Conservation (phyloP, 2,888 invertebrate species). For the Scaptomyza cyrtandrae region DNA sequence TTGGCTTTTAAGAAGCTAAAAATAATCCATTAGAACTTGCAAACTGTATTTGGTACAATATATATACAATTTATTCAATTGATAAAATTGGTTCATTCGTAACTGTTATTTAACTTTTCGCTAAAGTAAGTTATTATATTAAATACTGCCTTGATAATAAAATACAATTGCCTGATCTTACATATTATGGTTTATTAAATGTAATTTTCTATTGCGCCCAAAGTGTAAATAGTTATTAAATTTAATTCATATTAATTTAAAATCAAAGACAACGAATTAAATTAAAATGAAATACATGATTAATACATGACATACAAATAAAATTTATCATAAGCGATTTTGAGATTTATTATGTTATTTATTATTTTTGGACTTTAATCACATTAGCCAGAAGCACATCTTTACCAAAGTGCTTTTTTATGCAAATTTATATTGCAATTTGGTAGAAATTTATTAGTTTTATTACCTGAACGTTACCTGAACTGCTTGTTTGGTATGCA, state of each 20-base stretch:
- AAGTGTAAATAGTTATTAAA: neutral
- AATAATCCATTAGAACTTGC: neutral
- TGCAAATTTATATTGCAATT: conserved; percentile 1
- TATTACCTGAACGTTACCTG: neutral
- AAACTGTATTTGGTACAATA: neutral
- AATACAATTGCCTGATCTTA: neutral
- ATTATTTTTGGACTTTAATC: neutral
- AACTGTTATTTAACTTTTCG: neutral
- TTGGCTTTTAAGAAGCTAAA: no score
- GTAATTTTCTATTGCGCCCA: neutral
- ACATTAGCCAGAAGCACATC: conserved; percentile 1
- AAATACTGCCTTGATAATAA: neutral
- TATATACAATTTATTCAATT: no score
- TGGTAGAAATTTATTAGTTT: conserved; percentile 13
- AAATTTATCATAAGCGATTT: no score
- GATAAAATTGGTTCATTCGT: neutral
- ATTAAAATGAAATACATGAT: no score
- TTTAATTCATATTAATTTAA: neutral
- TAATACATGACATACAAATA: neutral
- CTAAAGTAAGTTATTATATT: neutral
- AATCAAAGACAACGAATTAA: neutral
- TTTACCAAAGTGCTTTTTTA: conserved; percentile 10
- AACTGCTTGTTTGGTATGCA: conserved; percentile 22
- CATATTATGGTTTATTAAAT: neutral
- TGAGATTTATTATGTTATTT: neutral